phyloP scores from a whole-genome alignment of 2,113 vertebrate genomes.

The Gorsachius goisagi region DNA sequence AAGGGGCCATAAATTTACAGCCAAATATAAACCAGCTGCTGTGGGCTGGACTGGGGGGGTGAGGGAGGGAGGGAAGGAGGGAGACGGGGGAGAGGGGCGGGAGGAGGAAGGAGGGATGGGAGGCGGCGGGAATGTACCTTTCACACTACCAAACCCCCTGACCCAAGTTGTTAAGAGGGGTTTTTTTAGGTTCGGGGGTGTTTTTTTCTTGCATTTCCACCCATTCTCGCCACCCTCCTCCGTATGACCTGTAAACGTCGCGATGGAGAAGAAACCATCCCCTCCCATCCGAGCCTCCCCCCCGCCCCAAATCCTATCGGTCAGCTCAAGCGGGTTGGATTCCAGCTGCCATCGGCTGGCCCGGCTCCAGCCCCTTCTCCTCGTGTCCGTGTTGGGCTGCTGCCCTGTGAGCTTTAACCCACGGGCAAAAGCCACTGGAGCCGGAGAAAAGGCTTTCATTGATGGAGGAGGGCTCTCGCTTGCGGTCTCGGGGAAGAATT shows the following conservation, averaged over 20 bases:
- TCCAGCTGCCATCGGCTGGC: neutral
- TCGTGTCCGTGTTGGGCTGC: neutral
- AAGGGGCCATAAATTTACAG: slow-evolving; percentile 65
- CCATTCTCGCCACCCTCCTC: fast-evolving
- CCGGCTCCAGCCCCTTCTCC: neutral
- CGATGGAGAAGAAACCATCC: neutral
- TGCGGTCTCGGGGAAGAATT: neutral
- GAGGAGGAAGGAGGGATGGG: neutral
- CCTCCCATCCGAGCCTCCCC: fast-evolving
- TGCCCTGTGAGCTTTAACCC: neutral
- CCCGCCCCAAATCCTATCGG: fast-evolving
- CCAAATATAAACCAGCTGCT: slow-evolving; percentile 66
- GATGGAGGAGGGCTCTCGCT: neutral
- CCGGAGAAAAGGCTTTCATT: neutral
- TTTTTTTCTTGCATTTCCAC: neutral
- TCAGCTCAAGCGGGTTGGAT: neutral
- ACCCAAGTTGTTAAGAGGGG: neutral
- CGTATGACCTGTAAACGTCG: neutral
- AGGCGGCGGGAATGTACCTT: neutral
- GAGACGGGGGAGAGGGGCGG: neutral
- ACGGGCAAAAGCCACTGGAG: neutral
- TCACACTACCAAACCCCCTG: neutral
- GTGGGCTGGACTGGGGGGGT: neutral
- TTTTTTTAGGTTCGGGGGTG: neutral
- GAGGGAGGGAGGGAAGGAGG: neutral